Evolutionary conservation across 2,113 vertebrate species (phyloP).

Genomic region (Heterocephalus glaber): DNA sequence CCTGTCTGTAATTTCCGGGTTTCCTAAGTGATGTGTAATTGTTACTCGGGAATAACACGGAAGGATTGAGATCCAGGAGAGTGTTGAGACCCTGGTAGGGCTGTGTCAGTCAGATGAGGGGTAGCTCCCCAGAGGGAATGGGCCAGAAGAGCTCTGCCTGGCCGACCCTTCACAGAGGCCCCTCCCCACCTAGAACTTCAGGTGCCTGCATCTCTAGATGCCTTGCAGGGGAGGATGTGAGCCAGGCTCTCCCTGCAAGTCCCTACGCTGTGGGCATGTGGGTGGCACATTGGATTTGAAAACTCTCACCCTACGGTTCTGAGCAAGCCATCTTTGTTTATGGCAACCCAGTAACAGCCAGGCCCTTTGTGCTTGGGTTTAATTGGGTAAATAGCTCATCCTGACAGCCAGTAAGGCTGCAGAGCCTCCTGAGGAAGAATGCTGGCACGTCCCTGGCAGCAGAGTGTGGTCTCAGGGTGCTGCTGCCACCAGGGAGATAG

Average conservation of each 20-base stretch:
- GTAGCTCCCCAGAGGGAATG: background rate
- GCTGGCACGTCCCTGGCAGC: background rate
- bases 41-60: background rate
- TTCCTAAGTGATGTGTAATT: background rate
- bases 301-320: background rate
- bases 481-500: background rate
- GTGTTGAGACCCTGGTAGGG: background rate
- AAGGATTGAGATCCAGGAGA: background rate
- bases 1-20: constrained; percentile 21
- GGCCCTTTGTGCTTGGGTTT: constrained; percentile 37
- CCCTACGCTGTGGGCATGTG: background rate
- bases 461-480: background rate
- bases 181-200: background rate
- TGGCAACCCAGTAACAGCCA: background rate
- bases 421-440: background rate
- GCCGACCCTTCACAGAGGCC: background rate
- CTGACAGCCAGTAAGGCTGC: background rate
- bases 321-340: background rate
- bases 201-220: background rate
- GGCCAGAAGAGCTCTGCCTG: background rate
- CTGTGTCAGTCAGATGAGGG: background rate
- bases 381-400: background rate
- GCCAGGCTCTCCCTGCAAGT: background rate
- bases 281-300: background rate
- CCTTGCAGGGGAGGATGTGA: background rate